phyloP scores from a whole-genome alignment of 2,888 invertebrate genomes.

The Cantharis nigra region DNA sequence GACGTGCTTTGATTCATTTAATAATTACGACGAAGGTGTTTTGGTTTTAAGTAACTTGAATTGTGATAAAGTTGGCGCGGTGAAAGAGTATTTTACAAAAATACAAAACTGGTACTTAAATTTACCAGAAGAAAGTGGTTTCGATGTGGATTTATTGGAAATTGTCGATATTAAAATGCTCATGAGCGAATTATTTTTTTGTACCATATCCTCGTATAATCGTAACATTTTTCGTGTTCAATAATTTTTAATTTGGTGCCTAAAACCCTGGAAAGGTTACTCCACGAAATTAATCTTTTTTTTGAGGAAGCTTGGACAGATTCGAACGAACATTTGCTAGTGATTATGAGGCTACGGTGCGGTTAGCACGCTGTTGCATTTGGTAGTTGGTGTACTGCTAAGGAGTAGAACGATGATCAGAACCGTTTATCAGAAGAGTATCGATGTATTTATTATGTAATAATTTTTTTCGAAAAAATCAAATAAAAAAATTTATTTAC shows the following conservation, averaged over 20 bases:
- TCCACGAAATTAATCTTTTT: background rate
- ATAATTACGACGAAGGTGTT: slow-evolving; percentile 36
- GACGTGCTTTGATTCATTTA: slow-evolving; percentile 39
- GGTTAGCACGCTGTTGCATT: background rate
- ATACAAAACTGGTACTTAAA: slow-evolving; percentile 9
- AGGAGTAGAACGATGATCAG: background rate
- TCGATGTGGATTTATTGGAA: slow-evolving; percentile 28
- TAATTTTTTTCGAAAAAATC: background rate
- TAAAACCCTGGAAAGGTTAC: background rate
- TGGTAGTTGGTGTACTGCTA: background rate
- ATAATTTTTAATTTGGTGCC: background rate
- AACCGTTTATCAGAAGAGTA: background rate
- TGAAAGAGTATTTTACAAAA: slow-evolving; percentile 6
- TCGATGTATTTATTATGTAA: background rate
- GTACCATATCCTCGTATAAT: slow-evolving; percentile 28
- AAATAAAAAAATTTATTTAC: background rate
- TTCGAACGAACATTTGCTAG: background rate
- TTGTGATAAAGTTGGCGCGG: background rate
- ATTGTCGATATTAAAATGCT: slow-evolving; percentile 15
- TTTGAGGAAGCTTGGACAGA: background rate
- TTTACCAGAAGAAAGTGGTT: slow-evolving; percentile 11
- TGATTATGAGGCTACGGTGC: background rate
- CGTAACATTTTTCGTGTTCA: slow-evolving; percentile 1
- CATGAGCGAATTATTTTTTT: slow-evolving; percentile 18
- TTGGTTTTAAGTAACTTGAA: slow-evolving; percentile 15